Base-by-base conservation (phyloP, 2,797 vertebrate species). In the Eremophila alpestris region DNA sequence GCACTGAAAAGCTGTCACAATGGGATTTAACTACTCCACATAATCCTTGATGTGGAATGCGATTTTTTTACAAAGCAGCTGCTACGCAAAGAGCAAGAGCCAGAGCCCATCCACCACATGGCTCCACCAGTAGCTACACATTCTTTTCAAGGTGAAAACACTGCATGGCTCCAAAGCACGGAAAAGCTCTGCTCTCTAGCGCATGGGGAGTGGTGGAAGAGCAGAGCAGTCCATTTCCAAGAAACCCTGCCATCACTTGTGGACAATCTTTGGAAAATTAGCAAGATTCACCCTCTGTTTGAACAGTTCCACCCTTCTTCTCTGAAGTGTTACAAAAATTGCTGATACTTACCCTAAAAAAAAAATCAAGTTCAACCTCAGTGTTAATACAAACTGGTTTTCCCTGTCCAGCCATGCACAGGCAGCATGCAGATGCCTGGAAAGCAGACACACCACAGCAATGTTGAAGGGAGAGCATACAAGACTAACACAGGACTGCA, bases 241-340 rank as follows among this genome's bases (percentile, higher is more conserved):
- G 40, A 85, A 91, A 58, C 19, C 7, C 19, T 81, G 38, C 21
- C 46, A 77, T 29, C n/a, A 62, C 9, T 1, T 30, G 9, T 13
- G 16, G 38, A 9, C 5, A 16, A 48, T 27, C 17, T 56, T 36
- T n/a, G 77, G 32, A 77, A 77, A 94, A 81, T 22, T 6, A 46
- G 40, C n/a, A 54, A 83, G 36, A 81, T 36, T 86, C 54, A 73
- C 60, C n/a, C 89, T 91, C 91, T 64, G 40, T 87, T 93, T 91
- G 85, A 93, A 94, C 22, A 84, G 40, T 78, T 95, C 69, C 83
- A 96, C 30, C 64, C 52, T 92, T 94, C 65, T 84, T 90, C 87
- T 94, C 83, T 94, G 83, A 95, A 89, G 54, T 46, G 71, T 70
- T 95, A 95, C 60, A 95, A 94, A 95, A 94, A 77, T 89, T 87